These are phyloP conservation scores for Naja naja DNA, from an alignment of 2,113 vertebrate species.

Conservation along the genomic window DNA sequence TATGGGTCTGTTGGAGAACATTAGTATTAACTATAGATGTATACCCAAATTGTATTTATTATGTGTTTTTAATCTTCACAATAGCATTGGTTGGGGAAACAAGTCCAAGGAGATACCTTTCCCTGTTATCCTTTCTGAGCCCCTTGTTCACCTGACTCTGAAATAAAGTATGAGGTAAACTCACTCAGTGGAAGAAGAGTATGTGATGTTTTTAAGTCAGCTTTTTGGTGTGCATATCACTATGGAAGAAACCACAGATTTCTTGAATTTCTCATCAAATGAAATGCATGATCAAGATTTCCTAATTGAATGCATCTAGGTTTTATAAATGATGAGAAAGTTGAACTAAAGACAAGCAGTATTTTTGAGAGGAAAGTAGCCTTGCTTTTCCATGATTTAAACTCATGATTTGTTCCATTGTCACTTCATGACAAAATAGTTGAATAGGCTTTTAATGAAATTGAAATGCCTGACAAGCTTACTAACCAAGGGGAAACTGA, in stretches of 20 bases:
- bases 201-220: slow-evolving; percentile 43
- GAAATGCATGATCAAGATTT: slow-evolving; percentile 43
- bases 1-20: slow-evolving; percentile 6
- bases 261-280: slow-evolving; percentile 61
- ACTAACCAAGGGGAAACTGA: background rate
- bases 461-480: background rate
- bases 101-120: background rate
- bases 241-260: slow-evolving; percentile 50
- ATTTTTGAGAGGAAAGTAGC: background rate
- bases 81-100: slow-evolving; percentile 45
- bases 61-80: slow-evolving; percentile 25
- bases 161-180: background rate
- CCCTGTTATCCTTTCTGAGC: background rate
- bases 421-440: background rate
- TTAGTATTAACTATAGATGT: slow-evolving; percentile 47
- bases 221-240: slow-evolving; percentile 26
- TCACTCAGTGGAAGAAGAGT: slow-evolving; percentile 25
- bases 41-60: slow-evolving; percentile 33
- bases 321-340: slow-evolving; percentile 48
- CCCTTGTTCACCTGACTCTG: background rate
- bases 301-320: slow-evolving; percentile 21
- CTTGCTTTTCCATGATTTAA: background rate
- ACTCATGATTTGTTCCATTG: background rate
- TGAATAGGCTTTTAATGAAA: background rate
- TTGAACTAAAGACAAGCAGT: background rate